phyloP scores from a whole-genome alignment of 2,888 invertebrate genomes.

The Rhyacophila evoluta region DNA sequence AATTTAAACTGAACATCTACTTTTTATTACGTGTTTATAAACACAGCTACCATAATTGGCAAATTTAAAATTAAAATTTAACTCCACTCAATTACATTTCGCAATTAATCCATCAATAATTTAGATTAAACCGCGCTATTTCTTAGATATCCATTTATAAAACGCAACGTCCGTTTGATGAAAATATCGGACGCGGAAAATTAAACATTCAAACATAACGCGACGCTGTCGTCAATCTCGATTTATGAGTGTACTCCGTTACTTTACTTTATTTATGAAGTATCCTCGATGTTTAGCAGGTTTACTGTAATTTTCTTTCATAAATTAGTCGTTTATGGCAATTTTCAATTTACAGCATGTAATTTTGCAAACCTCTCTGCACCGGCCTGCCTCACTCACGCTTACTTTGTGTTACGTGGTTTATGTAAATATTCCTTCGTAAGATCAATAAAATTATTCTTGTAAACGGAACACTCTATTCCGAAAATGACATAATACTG shows the following conservation, averaged over 20 bases:
- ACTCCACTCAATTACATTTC: background rate
- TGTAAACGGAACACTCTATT: too few relatives aligned
- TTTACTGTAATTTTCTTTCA: slow-evolving; percentile 4
- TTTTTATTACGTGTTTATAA: too few relatives aligned
- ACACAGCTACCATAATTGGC: too few relatives aligned
- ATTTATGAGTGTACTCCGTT: background rate
- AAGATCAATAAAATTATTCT: background rate
- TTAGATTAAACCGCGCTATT: background rate
- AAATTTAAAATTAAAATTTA: too few relatives aligned
- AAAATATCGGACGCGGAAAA: background rate
- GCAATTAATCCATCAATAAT: background rate
- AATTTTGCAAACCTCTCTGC: background rate
- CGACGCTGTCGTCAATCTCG: background rate
- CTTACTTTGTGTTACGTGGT: background rate
- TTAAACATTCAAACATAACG: slow-evolving; percentile 14
- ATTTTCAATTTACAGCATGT: slow-evolving; percentile 19
- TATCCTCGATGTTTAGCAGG: background rate
- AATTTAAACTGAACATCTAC: too few relatives aligned
- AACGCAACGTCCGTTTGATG: background rate
- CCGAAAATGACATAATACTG: too few relatives aligned
- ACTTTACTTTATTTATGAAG: slow-evolving; percentile 10
- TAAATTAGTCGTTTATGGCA: slow-evolving; percentile 22
- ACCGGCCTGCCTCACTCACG: background rate
- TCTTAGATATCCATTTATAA: background rate
- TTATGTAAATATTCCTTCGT: background rate